Evolutionary conservation across 2,797 vertebrate genomes (phyloP), one percentile per base, ranked within the genome.

Genomic region (Schizopygopsis pylzovi): DNA sequence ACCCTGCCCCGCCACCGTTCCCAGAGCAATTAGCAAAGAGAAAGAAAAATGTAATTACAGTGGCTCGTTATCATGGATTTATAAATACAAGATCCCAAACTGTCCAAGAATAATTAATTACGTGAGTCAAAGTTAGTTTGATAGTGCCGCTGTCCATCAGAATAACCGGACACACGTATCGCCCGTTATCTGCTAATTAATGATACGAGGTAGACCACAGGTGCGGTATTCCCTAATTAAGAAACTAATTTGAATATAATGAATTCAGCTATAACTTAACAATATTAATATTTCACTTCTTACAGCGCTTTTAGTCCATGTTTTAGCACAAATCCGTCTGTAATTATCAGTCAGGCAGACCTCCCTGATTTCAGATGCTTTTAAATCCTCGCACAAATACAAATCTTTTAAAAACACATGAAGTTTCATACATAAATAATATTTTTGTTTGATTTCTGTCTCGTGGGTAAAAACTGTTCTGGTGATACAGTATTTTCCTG

Each of bases 31-130:
- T 90, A 93, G 86, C 89, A 91, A 91, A 79, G 89, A 87, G 76
- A 89, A 85, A 90, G 81, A 89, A 81, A 87, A 90, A 75, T 89
- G 85, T 92, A 92, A 94, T 95, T 93, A 93, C 89, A 80, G 77
- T 87, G 85, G 79, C 77, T 85, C 89, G 84, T 92, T 92, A 93
- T 93, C 88, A 79, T 80, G 83, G 81, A 85, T 84, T 89, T 90
- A 90, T 88, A 90, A 92, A 90, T 90, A 90, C 91, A 89, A 90
- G 71, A 84, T 89, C 75, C 45, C 20, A 5, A 84, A 88, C n/a
- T 81, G 87, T 86, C 72, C 72, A 79, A 83, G 75, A 82, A 78
- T 78, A 85, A 86, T 86, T 77, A 76, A 84, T 63, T 75, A 45
- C 28, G 52, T 41, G 39, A 70, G 37, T 81, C n/a, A 71, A 63